Conservation (phyloP, 2,113 vertebrate species). For the Notechis scutatus region DNA sequence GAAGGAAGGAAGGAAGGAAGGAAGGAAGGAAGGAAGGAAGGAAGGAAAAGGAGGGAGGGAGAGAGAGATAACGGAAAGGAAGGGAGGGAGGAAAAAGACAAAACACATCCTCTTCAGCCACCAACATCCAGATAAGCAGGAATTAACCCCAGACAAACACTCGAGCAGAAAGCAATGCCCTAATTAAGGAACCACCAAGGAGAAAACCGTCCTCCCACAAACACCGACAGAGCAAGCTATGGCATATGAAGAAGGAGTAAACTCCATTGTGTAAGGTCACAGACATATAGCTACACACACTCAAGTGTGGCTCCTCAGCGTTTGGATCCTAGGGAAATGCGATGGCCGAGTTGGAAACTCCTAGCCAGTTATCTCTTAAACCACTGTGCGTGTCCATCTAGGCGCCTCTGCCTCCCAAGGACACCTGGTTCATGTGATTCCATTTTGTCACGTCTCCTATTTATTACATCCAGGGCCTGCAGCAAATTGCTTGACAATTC, state of each 20-base stretch:
- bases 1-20: no score
- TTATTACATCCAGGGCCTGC: slow-evolving; percentile 37
- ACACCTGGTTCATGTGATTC: slow-evolving; percentile 43
- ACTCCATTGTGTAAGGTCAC: neutral
- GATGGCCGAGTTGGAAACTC: accelerated
- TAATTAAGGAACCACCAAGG: neutral
- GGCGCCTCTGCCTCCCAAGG: neutral
- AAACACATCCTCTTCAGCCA: neutral
- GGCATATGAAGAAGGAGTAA: neutral
- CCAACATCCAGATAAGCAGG: neutral
- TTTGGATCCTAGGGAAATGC: neutral
- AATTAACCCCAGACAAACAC: neutral
- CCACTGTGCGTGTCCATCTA: neutral
- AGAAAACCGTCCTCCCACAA: neutral
- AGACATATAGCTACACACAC: neutral
- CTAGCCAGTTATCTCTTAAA: neutral
- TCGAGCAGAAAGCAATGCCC: neutral
- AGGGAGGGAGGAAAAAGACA: neutral
- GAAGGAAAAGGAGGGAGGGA: no score
- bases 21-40: no score
- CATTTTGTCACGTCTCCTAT: slow-evolving; percentile 37
- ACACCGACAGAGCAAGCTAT: neutral
- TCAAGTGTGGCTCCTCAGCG: neutral
- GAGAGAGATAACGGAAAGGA: no score
- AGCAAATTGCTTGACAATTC: slow-evolving; percentile 53